phyloP scores from a whole-genome alignment of 2,888 invertebrate species.

The Drosophila nr. perissopoda region DNA sequence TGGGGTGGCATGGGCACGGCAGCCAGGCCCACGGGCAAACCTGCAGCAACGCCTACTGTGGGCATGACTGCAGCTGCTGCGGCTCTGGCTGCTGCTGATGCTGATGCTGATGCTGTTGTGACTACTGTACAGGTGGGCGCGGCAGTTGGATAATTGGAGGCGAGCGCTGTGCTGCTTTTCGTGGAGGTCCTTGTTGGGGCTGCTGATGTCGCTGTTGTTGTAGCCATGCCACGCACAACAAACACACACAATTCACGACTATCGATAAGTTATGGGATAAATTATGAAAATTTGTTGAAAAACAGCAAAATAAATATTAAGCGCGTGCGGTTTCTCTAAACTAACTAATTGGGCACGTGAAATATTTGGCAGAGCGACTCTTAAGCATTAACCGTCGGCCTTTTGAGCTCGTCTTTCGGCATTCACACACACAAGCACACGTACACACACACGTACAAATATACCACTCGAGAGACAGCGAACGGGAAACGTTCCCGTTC shows the following conservation, averaged over 20 bases:
- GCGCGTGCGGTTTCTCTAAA: conserved; percentile 19
- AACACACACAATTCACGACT: conserved; percentile 4
- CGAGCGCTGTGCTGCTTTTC: conserved; percentile 31
- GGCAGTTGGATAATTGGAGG: conserved; percentile 24
- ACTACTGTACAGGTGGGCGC: conserved; percentile 39
- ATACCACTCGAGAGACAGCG: conserved; percentile 39
- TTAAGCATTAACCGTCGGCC: conserved; percentile 36
- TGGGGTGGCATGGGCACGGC: conserved; percentile 65
- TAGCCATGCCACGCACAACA: conserved; percentile 65
- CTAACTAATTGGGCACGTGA: conserved; percentile 11
- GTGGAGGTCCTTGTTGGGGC: conserved; percentile 84
- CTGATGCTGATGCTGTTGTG: conserved; percentile 47
- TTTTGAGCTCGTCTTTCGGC: conserved; percentile 47
- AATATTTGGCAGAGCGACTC: conserved; percentile 13
- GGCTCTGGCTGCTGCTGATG: conserved; percentile 48
- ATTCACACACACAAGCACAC: conserved; percentile 7
- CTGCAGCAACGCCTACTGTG: conserved; percentile 78
- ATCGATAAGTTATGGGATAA: conserved; percentile 5
- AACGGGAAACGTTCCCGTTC: conserved; percentile 70
- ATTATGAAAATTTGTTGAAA: background rate
- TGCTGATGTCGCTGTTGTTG: conserved; percentile 61
- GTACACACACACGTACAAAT: background rate
- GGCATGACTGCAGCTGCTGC: conserved; percentile 87
- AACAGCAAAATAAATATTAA: conserved; percentile 2
- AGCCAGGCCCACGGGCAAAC: conserved; percentile 61